These are phyloP conservation scores for Pipistrellus kuhlii DNA, from an alignment of 2,797 vertebrate species.

Conservation along the genomic window DNA sequence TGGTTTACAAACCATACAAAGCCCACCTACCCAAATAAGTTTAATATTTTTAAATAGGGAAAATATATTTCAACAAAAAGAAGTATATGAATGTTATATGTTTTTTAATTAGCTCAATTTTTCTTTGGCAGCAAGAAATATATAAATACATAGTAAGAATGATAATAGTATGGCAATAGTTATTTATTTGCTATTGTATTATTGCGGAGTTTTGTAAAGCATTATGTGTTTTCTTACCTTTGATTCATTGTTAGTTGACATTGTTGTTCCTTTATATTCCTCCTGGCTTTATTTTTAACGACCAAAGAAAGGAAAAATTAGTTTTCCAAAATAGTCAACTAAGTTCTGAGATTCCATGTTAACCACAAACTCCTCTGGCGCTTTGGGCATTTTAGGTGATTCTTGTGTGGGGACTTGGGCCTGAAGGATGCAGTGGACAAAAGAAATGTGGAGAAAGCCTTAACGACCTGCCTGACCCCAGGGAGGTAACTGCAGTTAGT, in stretches of 20 bases:
- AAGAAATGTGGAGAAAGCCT: not conserved
- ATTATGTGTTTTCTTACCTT: not conserved
- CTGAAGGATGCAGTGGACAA: not conserved
- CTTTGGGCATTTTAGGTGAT: not conserved
- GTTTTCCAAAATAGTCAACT: not conserved
- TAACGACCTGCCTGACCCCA: not conserved
- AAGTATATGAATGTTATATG: not conserved
- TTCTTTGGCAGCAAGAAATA: not conserved
- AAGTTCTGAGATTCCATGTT: not conserved
- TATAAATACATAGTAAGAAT: not conserved
- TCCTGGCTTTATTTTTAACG: not conserved
- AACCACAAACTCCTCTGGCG: not conserved
- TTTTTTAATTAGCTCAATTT: not conserved
- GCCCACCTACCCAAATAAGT: not conserved
- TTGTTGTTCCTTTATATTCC: not conserved
- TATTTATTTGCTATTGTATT: not conserved
- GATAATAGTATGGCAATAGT: not conserved
- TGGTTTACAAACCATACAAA: constrained; percentile 29
- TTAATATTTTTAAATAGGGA: not conserved
- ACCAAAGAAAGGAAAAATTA: not conserved
- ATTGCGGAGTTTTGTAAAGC: not conserved
- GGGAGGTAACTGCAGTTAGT: not conserved
- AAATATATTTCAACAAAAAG: not conserved
- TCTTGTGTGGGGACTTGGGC: not conserved
- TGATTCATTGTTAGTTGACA: not conserved